Evolutionary conservation across 1,140 invertebrate species (phyloP).

Genomic region (Cotesia glomerata): DNA sequence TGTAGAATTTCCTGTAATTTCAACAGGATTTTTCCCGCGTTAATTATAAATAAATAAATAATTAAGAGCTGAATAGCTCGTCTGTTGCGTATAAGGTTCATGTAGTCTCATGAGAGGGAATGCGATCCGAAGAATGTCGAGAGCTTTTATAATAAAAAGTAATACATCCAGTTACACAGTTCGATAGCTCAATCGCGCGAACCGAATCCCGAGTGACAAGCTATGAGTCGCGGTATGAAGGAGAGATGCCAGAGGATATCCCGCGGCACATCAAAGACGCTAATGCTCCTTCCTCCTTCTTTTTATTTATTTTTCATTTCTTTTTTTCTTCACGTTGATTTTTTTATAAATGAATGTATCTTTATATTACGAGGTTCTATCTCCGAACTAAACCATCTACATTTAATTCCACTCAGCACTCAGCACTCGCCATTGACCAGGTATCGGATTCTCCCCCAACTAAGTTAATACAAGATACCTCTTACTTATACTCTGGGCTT

Average conservation of each 20-base stretch:
- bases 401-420: neutral
- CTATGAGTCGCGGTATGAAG: slow-evolving; percentile 49
- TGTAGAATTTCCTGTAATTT: too few relatives aligned
- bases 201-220: slow-evolving; percentile 55
- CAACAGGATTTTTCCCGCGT: too few relatives aligned
- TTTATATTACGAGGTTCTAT: too few relatives aligned
- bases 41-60: too few relatives aligned
- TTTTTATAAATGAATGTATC: neutral
- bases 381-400: too few relatives aligned
- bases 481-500: neutral
- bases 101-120: neutral
- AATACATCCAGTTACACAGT: slow-evolving; percentile 51
- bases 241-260: slow-evolving; percentile 36
- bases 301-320: slow-evolving; percentile 30
- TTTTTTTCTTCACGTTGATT: slow-evolving; percentile 1
- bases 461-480: neutral
- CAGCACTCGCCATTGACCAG: neutral
- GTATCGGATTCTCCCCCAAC: slow-evolving; percentile 21
- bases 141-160: slow-evolving; percentile 27
- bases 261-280: slow-evolving; percentile 33
- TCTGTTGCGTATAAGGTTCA: slow-evolving; percentile 3
- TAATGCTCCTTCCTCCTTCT: slow-evolving; percentile 30
- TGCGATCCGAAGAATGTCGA: neutral
- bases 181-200: slow-evolving; percentile 50
- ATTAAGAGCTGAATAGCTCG: neutral